Percentiles rank a stretch among this genome's conserved stretches.
phyloP scores from a whole-genome alignment of 1,140 invertebrate species.

The Drosophila arizonae region DNA sequence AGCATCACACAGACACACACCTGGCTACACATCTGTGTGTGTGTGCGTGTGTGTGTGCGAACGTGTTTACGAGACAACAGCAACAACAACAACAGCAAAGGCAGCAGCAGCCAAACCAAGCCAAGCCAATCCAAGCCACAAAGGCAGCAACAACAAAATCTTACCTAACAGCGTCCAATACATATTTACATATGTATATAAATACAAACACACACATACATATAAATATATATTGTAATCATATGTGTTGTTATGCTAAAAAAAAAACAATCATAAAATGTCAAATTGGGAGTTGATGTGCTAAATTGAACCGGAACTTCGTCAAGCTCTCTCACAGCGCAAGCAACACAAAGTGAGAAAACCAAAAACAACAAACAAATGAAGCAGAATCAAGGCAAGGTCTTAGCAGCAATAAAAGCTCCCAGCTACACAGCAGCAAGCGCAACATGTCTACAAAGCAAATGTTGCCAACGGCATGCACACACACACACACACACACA shows the following conservation, averaged over 20 bases:
- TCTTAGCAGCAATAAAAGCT: conserved; percentile 30
- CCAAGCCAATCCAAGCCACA: conserved; percentile 21
- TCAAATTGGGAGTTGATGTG: conserved; percentile 22
- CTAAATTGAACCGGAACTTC: conserved; percentile 14
- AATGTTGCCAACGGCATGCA: conserved; percentile 16
- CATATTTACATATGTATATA: conserved; percentile 11
- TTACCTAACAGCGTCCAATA: conserved; percentile 65
- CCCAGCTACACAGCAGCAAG: not conserved
- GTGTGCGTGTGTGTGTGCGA: conserved; percentile 42
- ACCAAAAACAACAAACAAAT: conserved; percentile 5
- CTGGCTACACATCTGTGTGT: conserved; percentile 35
- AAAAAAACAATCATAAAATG: conserved; percentile 5
- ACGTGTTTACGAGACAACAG: conserved; percentile 69
- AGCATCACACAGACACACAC: conserved; percentile 58
- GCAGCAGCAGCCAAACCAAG: conserved; percentile 27
- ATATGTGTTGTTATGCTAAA: conserved; percentile 31
- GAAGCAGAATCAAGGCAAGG: conserved; percentile 30
- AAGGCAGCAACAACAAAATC: conserved; percentile 47
- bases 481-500: not conserved
- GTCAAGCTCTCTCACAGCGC: conserved; percentile 1
- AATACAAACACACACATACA: conserved; percentile 6
- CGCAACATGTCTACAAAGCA: conserved; percentile 20
- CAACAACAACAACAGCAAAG: conserved; percentile 38
- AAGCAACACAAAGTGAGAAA: conserved; percentile 1
- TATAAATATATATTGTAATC: conserved; percentile 18